Evolutionary conservation across 1,140 invertebrate species (phyloP), one percentile per base, ranked within the genome.

Genomic region (Drosophila truncata): DNA sequence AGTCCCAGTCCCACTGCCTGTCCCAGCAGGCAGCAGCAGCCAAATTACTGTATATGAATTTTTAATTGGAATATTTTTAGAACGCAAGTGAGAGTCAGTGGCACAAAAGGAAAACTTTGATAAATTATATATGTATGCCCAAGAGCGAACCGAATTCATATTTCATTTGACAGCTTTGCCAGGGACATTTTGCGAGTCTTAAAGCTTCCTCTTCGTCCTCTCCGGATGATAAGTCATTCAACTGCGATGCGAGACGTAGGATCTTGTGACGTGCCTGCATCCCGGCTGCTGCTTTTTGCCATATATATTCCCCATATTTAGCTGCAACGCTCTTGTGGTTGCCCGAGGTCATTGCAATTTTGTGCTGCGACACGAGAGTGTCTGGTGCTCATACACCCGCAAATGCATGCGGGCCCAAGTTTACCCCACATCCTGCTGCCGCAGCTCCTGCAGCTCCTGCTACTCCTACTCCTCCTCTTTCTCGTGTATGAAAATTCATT

Each of bases 401-500:
- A 49, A 33, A 39, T 54, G 54, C 52, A 59, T 52, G 55, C 42
- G 54, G 49, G 54, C 54, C 49, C 71, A 75, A 77, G 71, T 75
- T 37, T 59, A 50, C 57, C 55, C 27, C 60, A 63, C 64, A 77
- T 66, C 47, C 54, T 46, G 52, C 58, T 44, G 46, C 63, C 29
- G n/a, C 63, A 35, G 16, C 41, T 29, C 27, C 27, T 41, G 25
- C 39, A 49, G 13, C 35, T 37, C 18, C 41, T 55, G 13, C 13
- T 37, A 11, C 41, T 20, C 18, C 41, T 44, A 13, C 20, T 23
- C 7, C 47, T 55, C 23, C 55, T 50, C 59, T 49, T 66, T 46
- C 60, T 63, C 47, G 41, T 85, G 66, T 79, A 83, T 91, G 83
- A 91, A 91, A 91, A 87, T 91, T 91, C 87, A 91, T 91, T 91